Evolutionary conservation across 2,888 invertebrate genomes (phyloP).

Genomic region (Melinaea marsaeus): DNA sequence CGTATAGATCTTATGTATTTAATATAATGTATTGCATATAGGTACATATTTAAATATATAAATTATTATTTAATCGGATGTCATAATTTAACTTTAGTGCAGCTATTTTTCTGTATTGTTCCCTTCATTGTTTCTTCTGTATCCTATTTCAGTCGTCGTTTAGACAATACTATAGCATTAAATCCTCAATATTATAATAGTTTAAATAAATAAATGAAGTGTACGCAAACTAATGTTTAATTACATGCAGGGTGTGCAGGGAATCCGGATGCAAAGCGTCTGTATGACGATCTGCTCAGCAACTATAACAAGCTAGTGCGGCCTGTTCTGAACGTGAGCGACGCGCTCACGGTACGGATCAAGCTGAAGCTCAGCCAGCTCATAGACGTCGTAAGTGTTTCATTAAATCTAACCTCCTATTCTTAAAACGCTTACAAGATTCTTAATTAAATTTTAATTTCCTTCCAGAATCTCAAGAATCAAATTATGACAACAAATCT

Average conservation of each 20-base stretch:
- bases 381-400: constrained; percentile 94
- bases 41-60: too few species aligned
- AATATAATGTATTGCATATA: too few species aligned
- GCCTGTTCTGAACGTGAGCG: constrained; percentile 96
- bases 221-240: constrained; percentile 35
- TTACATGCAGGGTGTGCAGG: constrained; percentile 85
- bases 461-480: constrained; percentile 93
- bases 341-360: constrained; percentile 95
- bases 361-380: constrained; percentile 97
- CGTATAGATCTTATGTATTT: too few species aligned
- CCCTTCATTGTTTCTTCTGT: neutral
- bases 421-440: neutral
- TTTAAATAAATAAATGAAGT: neutral
- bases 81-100: neutral
- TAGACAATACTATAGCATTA: too few species aligned
- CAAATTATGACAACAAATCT: constrained; percentile 97
- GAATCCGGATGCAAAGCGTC: constrained; percentile 96
- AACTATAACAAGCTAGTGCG: constrained; percentile 98
- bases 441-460: constrained; percentile 29
- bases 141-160: too few species aligned
- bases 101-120: neutral
- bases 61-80: too few species aligned
- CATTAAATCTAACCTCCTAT: neutral
- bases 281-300: constrained; percentile 96
- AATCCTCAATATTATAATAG: too few species aligned